phyloP scores from a whole-genome alignment of 2,888 invertebrate species.

The Amaurobius ferox region DNA sequence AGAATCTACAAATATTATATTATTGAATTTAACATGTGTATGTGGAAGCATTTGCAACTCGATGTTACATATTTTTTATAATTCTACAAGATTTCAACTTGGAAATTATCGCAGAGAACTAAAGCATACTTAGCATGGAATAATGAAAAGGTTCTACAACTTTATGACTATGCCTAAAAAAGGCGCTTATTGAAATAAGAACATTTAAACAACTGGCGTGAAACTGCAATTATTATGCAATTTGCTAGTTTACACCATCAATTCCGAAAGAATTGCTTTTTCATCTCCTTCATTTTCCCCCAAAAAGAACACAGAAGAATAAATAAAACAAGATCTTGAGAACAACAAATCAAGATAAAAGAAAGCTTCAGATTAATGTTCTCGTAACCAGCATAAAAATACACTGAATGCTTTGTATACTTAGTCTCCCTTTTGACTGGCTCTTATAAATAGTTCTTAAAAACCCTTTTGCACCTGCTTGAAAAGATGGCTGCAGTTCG shows the following conservation, averaged over 20 bases:
- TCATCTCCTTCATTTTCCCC: constrained; percentile 29
- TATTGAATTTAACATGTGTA: no score
- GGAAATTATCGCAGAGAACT: no score
- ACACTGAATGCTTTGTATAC: constrained; percentile 26
- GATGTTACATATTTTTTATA: no score
- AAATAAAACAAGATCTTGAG: background rate
- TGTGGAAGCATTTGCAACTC: no score
- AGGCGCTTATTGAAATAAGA: background rate
- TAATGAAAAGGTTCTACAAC: no score
- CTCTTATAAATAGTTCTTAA: constrained; percentile 23
- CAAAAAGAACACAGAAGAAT: constrained; percentile 15
- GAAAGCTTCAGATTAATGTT: constrained; percentile 38
- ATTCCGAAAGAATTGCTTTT: constrained; percentile 47
- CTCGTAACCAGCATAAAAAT: constrained; percentile 19
- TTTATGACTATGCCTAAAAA: background rate
- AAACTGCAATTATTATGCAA: constrained; percentile 62
- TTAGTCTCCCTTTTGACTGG: background rate
- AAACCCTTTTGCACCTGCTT: constrained; percentile 19
- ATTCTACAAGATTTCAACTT: no score
- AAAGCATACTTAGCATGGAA: no score
- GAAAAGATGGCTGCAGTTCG: background rate
- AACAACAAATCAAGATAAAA: constrained; percentile 18
- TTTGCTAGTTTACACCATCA: constrained; percentile 68
- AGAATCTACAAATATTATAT: no score
- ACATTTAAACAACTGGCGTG: constrained; percentile 3